Conservation (phyloP, 2,797 vertebrate species). For the Todus mexicanus region DNA sequence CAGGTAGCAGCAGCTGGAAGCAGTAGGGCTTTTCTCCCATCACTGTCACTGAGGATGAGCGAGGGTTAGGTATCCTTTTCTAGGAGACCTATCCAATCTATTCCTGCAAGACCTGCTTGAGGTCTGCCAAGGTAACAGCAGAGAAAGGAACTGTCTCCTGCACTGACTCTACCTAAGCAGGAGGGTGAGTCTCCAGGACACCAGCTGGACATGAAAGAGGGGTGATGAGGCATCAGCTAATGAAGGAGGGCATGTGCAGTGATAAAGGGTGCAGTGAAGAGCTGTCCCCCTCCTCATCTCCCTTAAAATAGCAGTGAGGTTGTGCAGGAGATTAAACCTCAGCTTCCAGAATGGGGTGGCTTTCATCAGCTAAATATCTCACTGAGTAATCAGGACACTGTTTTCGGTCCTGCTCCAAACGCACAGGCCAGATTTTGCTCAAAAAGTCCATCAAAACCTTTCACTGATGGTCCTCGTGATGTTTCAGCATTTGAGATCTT, state of each 20-base stretch:
- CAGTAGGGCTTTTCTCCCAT: not conserved
- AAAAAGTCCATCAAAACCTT: not conserved
- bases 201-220: not conserved
- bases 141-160: not conserved
- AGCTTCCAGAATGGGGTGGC: not conserved
- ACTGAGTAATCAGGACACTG: not conserved
- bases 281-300: not conserved
- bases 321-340: not conserved
- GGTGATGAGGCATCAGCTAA: not conserved
- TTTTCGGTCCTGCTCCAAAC: not conserved
- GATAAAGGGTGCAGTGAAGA: not conserved
- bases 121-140: not conserved
- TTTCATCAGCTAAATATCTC: not conserved
- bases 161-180: not conserved
- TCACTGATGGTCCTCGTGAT: not conserved
- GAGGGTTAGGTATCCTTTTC: not conserved
- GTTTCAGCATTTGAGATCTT: not conserved
- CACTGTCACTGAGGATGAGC: not conserved
- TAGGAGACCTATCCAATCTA: not conserved
- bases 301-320: not conserved
- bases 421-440: not conserved
- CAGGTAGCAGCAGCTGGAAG: not conserved
- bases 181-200: not conserved
- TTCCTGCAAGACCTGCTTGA: not conserved
- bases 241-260: accelerated